Evolutionary conservation across 2,888 invertebrate genomes (phyloP), one percentile per base, ranked within the genome.

Genomic region (Andrena haemorrhoa): DNA sequence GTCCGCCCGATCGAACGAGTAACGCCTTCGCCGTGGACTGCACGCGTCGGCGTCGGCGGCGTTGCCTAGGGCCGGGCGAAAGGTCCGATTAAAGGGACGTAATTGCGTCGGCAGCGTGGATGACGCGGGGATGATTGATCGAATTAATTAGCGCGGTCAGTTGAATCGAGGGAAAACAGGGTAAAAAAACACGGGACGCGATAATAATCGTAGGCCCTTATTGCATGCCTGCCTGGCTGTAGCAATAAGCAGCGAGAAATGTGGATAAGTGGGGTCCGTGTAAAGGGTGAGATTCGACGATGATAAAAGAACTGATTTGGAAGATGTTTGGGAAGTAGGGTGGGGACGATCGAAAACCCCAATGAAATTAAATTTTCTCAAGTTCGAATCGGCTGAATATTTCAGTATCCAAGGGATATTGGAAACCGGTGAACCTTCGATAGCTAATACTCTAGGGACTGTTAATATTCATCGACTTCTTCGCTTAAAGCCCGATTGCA

Each of bases 61-160:
- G 56, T 56, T 26, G 23, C 56, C 10, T 56, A 56, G 23, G 23
- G 23, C 56, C 26, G 63, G 61, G 70, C 64, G 69, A 70, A 71
- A 66, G n/a, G 69, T 75, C 20, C 47, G 68, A 75, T 70, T 69
- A 79, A 56, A 47, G 41, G 41, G 58, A 41, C 65, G 65, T 76
- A 76, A 71, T 79, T 76, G 51, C 49, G 65, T 69, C 33, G 4
- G 33, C 56, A 56, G 10, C 56, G 41, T 23, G 53, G 56, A 53
- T 75, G 78, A 68, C 68, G 74, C 33, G 29, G 26, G 33, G 31
- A 74, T 71, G 82, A 82, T 79, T 56, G 82, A 82, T 82, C 75
- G 75, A 75, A 74, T 71, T 75, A 81, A 79, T 74, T 69, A 20
- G 35, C 20, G 61, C 10, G 53, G 20, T 60, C 20, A 49, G 56